Conservation (phyloP, 37 sponge, comb jelly and placozoan species). For the Spongilla lacustris region DNA sequence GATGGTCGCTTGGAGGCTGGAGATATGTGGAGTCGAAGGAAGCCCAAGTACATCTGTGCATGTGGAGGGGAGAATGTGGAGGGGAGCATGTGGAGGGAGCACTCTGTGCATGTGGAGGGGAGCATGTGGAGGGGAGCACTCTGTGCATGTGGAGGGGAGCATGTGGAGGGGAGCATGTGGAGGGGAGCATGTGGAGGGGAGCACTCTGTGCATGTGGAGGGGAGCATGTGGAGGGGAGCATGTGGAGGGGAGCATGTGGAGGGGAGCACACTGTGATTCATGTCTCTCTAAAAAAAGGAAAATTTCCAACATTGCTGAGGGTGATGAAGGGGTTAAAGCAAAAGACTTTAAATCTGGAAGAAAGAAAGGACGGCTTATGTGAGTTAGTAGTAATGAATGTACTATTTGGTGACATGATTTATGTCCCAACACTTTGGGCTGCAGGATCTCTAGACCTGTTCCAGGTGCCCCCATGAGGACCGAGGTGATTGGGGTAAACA, state of each 20-base stretch:
- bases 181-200: too few relatives aligned
- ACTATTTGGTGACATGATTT: not conserved
- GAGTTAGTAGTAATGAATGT: not conserved
- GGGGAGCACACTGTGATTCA: not conserved
- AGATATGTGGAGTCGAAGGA: not conserved
- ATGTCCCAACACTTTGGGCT: not conserved
- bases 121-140: not conserved
- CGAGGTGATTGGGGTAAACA: slow-evolving; percentile 22
- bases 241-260: too few relatives aligned
- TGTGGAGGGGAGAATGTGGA: not conserved
- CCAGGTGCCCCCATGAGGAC: slow-evolving; percentile 16
- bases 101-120: too few relatives aligned
- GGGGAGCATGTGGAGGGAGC: too few relatives aligned
- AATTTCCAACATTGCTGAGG: not conserved
- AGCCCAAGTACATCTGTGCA: not conserved
- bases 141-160: not conserved
- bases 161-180: not conserved
- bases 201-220: too few relatives aligned
- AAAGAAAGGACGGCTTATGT: not conserved
- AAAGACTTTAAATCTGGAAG: not conserved
- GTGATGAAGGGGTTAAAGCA: not conserved
- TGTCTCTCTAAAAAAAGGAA: not conserved
- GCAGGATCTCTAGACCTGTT: slow-evolving; percentile 61
- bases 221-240: too few relatives aligned
- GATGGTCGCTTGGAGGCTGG: not conserved